phyloP scores from a whole-genome alignment of 2,113 vertebrate genomes.

The Oophaga pumilio region DNA sequence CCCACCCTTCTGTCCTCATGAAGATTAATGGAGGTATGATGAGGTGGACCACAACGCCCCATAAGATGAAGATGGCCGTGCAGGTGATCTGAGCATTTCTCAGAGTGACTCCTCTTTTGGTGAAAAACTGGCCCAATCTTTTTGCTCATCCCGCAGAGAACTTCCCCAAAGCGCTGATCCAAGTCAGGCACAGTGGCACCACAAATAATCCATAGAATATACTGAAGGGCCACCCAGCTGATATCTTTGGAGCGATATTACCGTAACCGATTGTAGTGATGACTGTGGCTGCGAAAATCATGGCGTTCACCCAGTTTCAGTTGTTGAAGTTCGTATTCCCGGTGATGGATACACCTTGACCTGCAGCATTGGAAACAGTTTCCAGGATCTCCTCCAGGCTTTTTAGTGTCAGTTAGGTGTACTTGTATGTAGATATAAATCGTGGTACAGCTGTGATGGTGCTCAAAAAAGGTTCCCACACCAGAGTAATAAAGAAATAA shows the following conservation, averaged over 20 bases:
- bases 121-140: constrained; percentile 90
- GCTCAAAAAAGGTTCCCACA: too few relatives aligned
- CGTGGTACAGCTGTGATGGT: too few relatives aligned
- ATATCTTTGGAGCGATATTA: constrained; percentile 94
- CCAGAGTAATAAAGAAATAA: too few relatives aligned
- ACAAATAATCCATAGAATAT: constrained; percentile 97
- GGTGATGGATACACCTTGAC: constrained; percentile 91
- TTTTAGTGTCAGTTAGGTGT: constrained; percentile 82
- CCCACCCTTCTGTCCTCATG: constrained; percentile 94
- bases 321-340: constrained; percentile 94
- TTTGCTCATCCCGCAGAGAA: constrained; percentile 97
- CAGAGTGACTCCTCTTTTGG: constrained; percentile 89
- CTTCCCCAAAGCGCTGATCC: constrained; percentile 97
- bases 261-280: constrained; percentile 98
- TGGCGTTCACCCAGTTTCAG: constrained; percentile 98
- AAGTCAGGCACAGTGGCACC: constrained; percentile 91
- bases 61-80: constrained; percentile 91
- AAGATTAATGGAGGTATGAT: constrained; percentile 94
- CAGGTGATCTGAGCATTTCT: constrained; percentile 94
- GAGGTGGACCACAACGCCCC: constrained; percentile 92
- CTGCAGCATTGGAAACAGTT: constrained; percentile 89
- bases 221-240: constrained; percentile 88
- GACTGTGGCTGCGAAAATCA: constrained; percentile 96
- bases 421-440: too few relatives aligned
- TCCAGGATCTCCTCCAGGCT: constrained; percentile 88